Evolutionary conservation across 2,888 invertebrate genomes (phyloP), one percentile per base, ranked within the genome.

Genomic region (Rhamnusium bicolor): DNA sequence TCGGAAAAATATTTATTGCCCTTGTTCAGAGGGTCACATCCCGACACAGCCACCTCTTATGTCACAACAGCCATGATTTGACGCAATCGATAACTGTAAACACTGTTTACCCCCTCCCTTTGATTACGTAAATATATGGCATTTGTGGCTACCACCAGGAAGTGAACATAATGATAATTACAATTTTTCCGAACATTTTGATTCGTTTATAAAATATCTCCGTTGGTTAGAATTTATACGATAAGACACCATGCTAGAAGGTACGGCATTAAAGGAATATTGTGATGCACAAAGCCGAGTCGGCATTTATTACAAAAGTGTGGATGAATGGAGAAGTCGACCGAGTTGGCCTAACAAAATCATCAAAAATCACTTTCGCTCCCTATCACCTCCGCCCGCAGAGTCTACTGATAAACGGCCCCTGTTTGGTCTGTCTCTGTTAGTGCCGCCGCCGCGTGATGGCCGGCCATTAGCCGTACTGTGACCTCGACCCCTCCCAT

Each of bases 331-430:
- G 82, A n/a, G n/a, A 82, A 80, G 81, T 81, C 74, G 83, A 79
- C 81, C 82, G 75, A 78, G 72, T 69, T 69, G 78, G 69, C 71
- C 72, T 61, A 74, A 77, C 51, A 62, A 68, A 71, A 72, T 73
- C 75, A 73, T 61, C 70, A 66, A 77, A 76, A 81, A 85, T 86
- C 86, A 86, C 84, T 86, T 86, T 74, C 83, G 78, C 76, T 86
- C 85, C 68, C 83, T 79, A 86, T 89, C 79, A 86, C 85, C 83
- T 85, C 86, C 85, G 83, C 86, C 85, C 81, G 85, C 84, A 51
- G 84, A 80, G 78, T 82, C 89, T 80, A 86, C 87, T 79, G 84
- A 73, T 66, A 83, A 77, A 68, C 86, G 74, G 63, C 84, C 85
- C 72, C 86, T 84, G 76, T 80, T 81, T 61, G 83, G 76, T 78